Percentiles rank a stretch among this genome's conserved stretches.
These are phyloP conservation scores for Anolis sagrei DNA, from an alignment of 2,113 vertebrate genomes.

Conservation along the genomic window DNA sequence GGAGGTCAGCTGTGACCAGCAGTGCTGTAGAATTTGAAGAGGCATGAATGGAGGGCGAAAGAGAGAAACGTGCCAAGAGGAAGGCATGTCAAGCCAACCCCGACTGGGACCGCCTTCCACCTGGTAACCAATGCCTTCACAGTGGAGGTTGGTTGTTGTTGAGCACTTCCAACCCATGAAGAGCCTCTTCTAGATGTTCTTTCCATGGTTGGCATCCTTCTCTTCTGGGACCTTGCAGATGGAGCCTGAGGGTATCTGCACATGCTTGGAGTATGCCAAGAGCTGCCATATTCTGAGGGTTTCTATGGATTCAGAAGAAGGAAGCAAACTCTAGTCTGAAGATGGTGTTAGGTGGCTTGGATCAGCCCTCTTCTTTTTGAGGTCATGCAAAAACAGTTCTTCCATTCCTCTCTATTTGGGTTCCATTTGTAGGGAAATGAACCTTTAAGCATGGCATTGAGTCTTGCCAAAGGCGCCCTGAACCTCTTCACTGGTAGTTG, in stretches of 20 bases:
- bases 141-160: no score
- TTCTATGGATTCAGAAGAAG: not conserved
- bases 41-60: no score
- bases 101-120: no score
- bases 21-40: no score
- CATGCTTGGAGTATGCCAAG: slow-evolving; percentile 10
- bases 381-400: not conserved
- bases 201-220: not conserved
- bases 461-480: not conserved
- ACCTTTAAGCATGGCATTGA: not conserved
- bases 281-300: not conserved
- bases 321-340: not conserved
- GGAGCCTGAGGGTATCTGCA: slow-evolving; percentile 14
- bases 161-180: no score
- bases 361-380: not conserved
- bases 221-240: slow-evolving; percentile 18
- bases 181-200: no score
- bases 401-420: not conserved
- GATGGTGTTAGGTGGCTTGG: not conserved
- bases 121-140: no score
- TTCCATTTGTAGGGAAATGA: not conserved
- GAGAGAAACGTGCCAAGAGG: no score
- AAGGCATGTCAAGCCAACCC: no score
- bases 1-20: no score
- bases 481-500: no score